Percentiles rank a stretch among this genome's conserved stretches.
Evolutionary conservation across 92 coral and sea anemone genomes (phyloP).

Genomic region (Umimayanthus chanpuru): DNA sequence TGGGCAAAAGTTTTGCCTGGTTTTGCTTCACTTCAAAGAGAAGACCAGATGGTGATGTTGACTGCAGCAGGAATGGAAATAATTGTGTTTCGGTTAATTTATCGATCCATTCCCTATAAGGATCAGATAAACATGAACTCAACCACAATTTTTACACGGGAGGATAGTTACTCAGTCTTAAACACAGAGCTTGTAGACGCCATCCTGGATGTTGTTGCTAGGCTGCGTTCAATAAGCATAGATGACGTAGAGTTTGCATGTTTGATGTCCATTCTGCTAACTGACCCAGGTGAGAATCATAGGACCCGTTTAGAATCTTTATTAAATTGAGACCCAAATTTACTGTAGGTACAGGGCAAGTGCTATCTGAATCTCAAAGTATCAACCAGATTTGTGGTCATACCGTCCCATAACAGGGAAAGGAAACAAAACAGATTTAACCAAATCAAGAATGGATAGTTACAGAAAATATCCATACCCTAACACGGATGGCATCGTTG

Average conservation of each 20-base stretch:
- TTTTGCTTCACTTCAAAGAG: slow-evolving; percentile 67
- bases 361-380: no score
- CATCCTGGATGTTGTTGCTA: slow-evolving; percentile 86
- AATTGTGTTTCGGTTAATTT: slow-evolving; percentile 85
- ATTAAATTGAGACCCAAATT: no score
- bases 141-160: slow-evolving; percentile 74
- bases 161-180: slow-evolving; percentile 72
- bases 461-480: no score
- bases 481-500: no score
- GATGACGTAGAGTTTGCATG: slow-evolving; percentile 98
- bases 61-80: slow-evolving; percentile 96
- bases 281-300: slow-evolving; percentile 80
- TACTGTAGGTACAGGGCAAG: no score
- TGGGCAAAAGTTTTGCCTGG: slow-evolving; percentile 98
- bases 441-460: no score
- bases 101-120: slow-evolving; percentile 85
- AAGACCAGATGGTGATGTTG: slow-evolving; percentile 81
- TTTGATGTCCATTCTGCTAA: slow-evolving; percentile 84
- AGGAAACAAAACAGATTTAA: no score
- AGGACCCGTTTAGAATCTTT: no score
- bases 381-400: no score
- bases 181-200: slow-evolving; percentile 90
- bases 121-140: slow-evolving; percentile 78
- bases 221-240: slow-evolving; percentile 76
- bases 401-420: no score